Conservation (phyloP, 1,140 invertebrate genomes). For the Lasioglossum albipes region DNA sequence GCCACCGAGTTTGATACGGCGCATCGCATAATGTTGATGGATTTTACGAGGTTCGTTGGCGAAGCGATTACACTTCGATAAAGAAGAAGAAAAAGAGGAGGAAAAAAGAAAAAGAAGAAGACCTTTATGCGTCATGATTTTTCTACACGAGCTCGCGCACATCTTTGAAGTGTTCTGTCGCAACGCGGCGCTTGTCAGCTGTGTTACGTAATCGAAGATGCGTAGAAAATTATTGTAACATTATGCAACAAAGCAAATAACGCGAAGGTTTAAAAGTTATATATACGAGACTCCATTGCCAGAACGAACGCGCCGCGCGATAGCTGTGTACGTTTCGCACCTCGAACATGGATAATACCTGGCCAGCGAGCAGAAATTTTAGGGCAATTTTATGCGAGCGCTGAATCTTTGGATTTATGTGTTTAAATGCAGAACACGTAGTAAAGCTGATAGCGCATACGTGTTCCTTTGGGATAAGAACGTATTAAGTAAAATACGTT, state of each 20-base stretch:
- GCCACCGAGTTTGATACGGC: not conserved
- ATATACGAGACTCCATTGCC: not conserved
- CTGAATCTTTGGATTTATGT: conserved; percentile 18
- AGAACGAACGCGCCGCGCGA: no score
- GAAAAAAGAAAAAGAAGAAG: not conserved
- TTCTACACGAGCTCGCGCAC: not conserved
- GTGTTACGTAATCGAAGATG: conserved; percentile 7
- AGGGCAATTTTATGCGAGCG: conserved; percentile 8
- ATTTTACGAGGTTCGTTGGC: not conserved
- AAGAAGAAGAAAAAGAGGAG: not conserved
- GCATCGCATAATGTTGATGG: not conserved
- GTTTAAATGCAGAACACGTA: conserved; percentile 29
- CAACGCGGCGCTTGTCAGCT: not conserved
- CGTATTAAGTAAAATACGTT: conserved; percentile 19
- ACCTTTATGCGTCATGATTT: not conserved
- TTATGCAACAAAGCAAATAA: conserved; percentile 38
- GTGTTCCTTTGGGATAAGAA: conserved; percentile 20
- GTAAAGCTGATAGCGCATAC: conserved; percentile 20
- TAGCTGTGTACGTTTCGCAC: not conserved
- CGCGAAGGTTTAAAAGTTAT: not conserved
- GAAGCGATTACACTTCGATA: not conserved
- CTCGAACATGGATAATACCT: not conserved
- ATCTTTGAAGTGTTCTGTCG: not conserved
- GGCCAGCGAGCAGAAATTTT: not conserved
- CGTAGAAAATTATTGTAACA: conserved; percentile 33